Evolutionary conservation across 1,140 invertebrate genomes (phyloP).

Genomic region (Heliothis subflexa): DNA sequence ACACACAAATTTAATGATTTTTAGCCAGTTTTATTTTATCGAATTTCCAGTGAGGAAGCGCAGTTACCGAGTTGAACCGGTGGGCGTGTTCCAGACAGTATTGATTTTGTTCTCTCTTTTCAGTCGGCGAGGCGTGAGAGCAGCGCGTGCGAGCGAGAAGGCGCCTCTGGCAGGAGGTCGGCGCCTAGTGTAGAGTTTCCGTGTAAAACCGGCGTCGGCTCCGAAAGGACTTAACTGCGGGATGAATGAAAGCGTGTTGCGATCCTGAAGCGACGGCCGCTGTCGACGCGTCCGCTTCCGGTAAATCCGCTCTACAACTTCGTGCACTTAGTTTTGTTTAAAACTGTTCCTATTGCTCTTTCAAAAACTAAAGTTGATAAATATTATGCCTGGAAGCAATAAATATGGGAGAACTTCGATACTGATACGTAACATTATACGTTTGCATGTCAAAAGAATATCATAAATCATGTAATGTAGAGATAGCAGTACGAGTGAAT

Average conservation of each 20-base stretch:
- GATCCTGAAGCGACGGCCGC: conserved; percentile 75
- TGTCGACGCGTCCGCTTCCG: conserved; percentile 82
- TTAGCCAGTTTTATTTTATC: conserved; percentile 83
- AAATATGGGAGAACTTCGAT: conserved; percentile 23
- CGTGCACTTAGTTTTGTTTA: conserved; percentile 81
- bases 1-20: conserved; percentile 79
- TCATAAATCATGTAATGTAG: conserved; percentile 32
- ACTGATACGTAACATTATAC: conserved; percentile 40
- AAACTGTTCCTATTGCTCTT: conserved; percentile 67
- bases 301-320: conserved; percentile 82
- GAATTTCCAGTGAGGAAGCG: conserved; percentile 83
- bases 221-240: conserved; percentile 74
- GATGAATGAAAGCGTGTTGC: conserved; percentile 83
- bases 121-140: conserved; percentile 61
- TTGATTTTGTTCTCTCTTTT: conserved; percentile 79
- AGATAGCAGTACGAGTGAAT: conserved; percentile 33
- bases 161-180: conserved; percentile 70
- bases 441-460: conserved; percentile 45
- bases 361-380: conserved; percentile 50
- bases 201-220: conserved; percentile 69
- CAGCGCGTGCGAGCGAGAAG: conserved; percentile 62
- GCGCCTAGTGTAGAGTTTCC: conserved; percentile 79
- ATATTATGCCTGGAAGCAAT: conserved; percentile 29
- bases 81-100: conserved; percentile 84
- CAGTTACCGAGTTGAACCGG: conserved; percentile 80